Conservation (phyloP, 2,797 vertebrate species). For the Martes flavigula region DNA sequence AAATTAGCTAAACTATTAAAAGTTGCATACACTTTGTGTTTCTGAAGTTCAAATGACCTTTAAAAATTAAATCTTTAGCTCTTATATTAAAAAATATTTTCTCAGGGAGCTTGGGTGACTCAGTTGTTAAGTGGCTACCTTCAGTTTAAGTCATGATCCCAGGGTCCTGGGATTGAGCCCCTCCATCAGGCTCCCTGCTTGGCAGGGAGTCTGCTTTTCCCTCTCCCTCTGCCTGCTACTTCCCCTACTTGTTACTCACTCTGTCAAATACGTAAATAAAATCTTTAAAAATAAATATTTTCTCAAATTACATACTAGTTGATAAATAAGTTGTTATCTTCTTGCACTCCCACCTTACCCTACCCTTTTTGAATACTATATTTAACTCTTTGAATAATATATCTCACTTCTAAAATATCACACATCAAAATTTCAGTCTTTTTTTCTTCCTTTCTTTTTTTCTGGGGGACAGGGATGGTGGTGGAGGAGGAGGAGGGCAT, state of each 20-base stretch:
- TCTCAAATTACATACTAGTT: neutral
- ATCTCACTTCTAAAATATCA: neutral
- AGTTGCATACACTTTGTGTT: neutral
- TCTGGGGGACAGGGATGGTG: rapidly evolving
- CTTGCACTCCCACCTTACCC: neutral
- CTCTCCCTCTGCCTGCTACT: neutral
- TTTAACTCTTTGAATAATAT: neutral
- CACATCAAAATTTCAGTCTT: neutral
- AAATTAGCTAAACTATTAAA: neutral
- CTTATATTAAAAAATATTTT: neutral
- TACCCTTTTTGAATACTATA: neutral
- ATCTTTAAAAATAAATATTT: neutral
- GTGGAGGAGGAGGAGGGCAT: neutral
- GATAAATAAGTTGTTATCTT: neutral
- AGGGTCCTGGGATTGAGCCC: neutral
- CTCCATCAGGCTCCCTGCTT: too few species aligned
- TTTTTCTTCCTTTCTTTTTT: neutral
- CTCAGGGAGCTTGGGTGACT: neutral
- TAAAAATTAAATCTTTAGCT: neutral
- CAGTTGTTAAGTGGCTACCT: neutral
- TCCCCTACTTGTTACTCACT: neutral
- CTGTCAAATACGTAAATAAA: neutral
- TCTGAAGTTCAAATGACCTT: neutral
- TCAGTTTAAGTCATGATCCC: too few species aligned
- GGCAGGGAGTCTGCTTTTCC: too few species aligned